Base-by-base conservation (phyloP, 2,888 invertebrate species). In the Stegana nigrithorax region DNA sequence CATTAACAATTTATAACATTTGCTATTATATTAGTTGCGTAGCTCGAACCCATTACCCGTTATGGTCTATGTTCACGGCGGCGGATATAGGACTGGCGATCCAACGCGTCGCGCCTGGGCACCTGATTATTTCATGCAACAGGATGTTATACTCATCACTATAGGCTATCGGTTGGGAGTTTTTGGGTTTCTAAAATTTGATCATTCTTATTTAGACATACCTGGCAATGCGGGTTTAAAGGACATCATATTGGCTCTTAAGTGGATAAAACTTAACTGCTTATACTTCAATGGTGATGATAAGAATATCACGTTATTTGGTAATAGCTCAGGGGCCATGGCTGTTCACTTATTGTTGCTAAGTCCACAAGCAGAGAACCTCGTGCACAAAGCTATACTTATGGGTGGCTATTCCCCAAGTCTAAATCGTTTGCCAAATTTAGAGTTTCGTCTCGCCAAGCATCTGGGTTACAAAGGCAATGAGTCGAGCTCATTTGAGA, bases 201-300 rank as follows among this genome's bases (percentile, higher is more conserved):
- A 84, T 29, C 87, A 88, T 72, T 76, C 84, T 1, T 67, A 76
- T 0, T 63, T 87, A 1, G 81, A 83, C 1, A 81, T 88, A 4
- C 87, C 88, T 1, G 88, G 88, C 0, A 88, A 88, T 71, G 87
- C 87, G 1, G 87, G 83, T 0, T 74, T 88, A 0, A 88, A 87
- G 74, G 88, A 88, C 69, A 82, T 86, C 73, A 73, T 87, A 1
- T 64, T 86, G 59, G 87, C 87, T 0, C 73, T 88, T 21, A 81
- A 83, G 68, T 88, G 87, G 87, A 80, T 88, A 1, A 83, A 85
- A 63, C 75, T 78, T 2, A 87, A 88, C 70, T 84, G 85, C 17
- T 26, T 63, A 4, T 68, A 75, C 29, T 88, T 88, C 67, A 85
- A 86, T 66, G 88, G 88, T 1, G 86, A 88, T 75, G 80, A 86